phyloP scores from a whole-genome alignment of 2,797 vertebrate genomes.

The Alauda arvensis region DNA sequence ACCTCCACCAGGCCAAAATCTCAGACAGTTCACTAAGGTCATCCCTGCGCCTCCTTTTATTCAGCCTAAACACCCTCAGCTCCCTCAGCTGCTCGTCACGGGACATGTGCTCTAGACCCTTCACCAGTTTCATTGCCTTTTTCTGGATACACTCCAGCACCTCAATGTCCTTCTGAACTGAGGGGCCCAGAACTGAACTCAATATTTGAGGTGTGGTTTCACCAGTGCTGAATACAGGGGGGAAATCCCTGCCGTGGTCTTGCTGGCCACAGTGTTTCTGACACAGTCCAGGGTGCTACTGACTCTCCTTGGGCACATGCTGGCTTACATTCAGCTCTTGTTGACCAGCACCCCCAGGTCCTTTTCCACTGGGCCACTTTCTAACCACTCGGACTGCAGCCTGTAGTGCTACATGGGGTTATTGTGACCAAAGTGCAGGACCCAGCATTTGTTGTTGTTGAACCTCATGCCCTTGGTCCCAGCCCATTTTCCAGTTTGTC shows the following conservation, averaged over 20 bases:
- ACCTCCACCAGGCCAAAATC: rapidly evolving
- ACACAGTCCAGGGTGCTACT: background rate
- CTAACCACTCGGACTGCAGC: background rate
- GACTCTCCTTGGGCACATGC: background rate
- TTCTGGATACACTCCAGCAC: background rate
- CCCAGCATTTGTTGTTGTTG: background rate
- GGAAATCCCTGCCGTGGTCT: background rate
- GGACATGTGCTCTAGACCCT: background rate
- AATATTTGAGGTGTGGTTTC: rapidly evolving
- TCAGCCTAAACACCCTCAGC: background rate
- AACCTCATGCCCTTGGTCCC: background rate
- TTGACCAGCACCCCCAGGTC: background rate
- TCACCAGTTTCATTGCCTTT: rapidly evolving
- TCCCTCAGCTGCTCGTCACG: background rate
- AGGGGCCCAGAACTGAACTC: background rate
- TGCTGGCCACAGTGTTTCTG: background rate
- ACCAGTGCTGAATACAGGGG: too few relatives aligned
- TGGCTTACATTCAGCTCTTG: background rate
- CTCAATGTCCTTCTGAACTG: background rate
- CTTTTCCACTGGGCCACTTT: background rate
- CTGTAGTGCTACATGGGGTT: background rate
- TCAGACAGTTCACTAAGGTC: rapidly evolving
- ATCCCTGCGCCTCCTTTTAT: background rate
- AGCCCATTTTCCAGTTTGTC: background rate
- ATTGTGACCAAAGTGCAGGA: background rate